Evolutionary conservation across 2,113 vertebrate species (phyloP).

Genomic region (Nerophis lumbriciformis): DNA sequence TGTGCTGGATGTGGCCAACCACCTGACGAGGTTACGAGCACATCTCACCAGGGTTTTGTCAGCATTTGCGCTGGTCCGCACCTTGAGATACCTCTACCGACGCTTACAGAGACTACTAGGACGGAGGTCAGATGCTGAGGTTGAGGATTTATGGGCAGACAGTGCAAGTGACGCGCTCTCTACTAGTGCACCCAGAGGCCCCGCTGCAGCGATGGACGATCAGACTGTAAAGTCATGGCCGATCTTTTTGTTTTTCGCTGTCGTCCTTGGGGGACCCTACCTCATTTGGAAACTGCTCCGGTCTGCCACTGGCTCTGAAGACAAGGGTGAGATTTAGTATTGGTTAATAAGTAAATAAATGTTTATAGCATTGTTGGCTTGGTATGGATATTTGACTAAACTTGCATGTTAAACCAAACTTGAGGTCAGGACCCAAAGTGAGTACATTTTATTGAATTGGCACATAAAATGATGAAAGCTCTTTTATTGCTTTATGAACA

Average conservation of each 20-base stretch:
- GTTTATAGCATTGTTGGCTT: no score
- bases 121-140: conserved; percentile 75
- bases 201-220: conserved; percentile 66
- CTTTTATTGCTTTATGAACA: no score
- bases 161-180: conserved; percentile 76
- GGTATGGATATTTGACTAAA: no score
- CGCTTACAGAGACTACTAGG: conserved; percentile 83
- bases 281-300: conserved; percentile 94
- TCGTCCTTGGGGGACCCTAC: conserved; percentile 92
- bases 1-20: conserved; percentile 94
- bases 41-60: conserved; percentile 95
- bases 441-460: no score
- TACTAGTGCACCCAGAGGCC: conserved; percentile 11
- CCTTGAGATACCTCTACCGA: conserved; percentile 85
- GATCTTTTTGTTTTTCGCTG: conserved; percentile 94
- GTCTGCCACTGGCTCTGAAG: conserved; percentile 74
- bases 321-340: conserved; percentile 70
- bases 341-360: no score
- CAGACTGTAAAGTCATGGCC: conserved; percentile 92
- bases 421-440: no score
- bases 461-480: no score
- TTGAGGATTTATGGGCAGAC: conserved; percentile 91
- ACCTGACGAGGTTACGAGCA: conserved; percentile 87
- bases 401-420: no score
- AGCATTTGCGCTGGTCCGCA: conserved; percentile 91